These are phyloP conservation scores for Acanthurus leucopareius DNA, from an alignment of 2,797 vertebrate species.

Conservation along the genomic window DNA sequence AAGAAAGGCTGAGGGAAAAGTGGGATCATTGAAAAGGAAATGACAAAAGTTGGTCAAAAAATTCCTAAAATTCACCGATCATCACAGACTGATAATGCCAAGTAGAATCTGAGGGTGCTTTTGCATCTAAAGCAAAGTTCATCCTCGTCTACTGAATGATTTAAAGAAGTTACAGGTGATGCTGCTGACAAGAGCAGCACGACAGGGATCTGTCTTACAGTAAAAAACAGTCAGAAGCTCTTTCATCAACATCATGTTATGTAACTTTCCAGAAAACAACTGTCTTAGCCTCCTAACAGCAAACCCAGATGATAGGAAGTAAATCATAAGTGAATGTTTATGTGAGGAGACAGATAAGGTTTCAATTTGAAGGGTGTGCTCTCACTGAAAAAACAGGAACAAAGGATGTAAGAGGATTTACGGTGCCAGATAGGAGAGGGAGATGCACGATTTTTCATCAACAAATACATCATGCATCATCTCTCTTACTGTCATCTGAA, in stretches of 20 bases:
- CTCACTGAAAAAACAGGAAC: slow-evolving; percentile 25
- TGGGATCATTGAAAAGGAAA: slow-evolving; percentile 37
- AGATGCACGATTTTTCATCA: slow-evolving; percentile 19
- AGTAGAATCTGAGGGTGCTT: background rate
- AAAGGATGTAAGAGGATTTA: slow-evolving; percentile 47
- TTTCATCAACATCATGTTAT: slow-evolving; percentile 10
- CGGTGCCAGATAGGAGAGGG: slow-evolving; percentile 21
- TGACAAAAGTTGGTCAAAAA: slow-evolving; percentile 25
- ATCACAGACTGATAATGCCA: background rate
- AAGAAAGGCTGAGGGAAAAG: slow-evolving; percentile 11
- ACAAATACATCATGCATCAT: slow-evolving; percentile 54
- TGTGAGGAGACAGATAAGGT: slow-evolving; percentile 51
- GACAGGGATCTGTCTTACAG: background rate
- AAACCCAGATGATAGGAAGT: slow-evolving; percentile 55
- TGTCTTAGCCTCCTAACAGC: background rate
- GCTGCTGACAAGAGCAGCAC: background rate
- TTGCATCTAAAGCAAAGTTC: background rate
- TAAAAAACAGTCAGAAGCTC: slow-evolving; percentile 9
- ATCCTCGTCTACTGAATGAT: background rate
- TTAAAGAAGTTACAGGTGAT: background rate
- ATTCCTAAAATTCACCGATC: background rate
- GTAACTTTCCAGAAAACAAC: background rate
- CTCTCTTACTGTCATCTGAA: slow-evolving; percentile 36
- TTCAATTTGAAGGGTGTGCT: slow-evolving; percentile 65
- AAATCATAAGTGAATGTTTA: slow-evolving; percentile 65